Conservation (phyloP, 2,888 invertebrate species). For the Folsomia manolachei region DNA sequence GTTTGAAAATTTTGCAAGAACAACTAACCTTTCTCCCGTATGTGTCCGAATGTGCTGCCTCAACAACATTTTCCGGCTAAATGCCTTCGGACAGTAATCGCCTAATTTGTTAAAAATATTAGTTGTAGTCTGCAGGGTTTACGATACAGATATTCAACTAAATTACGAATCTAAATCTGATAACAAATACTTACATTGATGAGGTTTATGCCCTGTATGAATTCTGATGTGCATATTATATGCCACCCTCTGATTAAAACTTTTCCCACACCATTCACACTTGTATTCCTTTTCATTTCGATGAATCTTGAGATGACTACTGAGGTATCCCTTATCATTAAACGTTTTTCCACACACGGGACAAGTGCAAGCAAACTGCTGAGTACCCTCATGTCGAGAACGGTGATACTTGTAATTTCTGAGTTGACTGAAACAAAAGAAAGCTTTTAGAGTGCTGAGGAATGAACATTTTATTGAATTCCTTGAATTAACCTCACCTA, state of each 20-base stretch:
- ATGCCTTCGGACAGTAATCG: conserved; percentile 36
- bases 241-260: conserved; percentile 80
- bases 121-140: too few relatives aligned
- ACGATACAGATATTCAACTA: not conserved
- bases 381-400: conserved; percentile 76
- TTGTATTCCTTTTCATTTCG: conserved; percentile 60
- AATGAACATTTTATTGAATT: too few relatives aligned
- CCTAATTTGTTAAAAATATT: too few relatives aligned
- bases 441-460: too few relatives aligned
- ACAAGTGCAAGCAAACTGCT: conserved; percentile 71
- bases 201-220: conserved; percentile 47
- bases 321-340: conserved; percentile 70
- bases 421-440: conserved; percentile 79
- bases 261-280: conserved; percentile 72
- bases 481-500: too few relatives aligned
- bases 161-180: too few relatives aligned
- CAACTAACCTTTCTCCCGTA: conserved; percentile 55
- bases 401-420: conserved; percentile 79
- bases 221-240: conserved; percentile 75
- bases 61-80: conserved; percentile 75
- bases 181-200: conserved; percentile 36
- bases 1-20: too few relatives aligned
- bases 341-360: conserved; percentile 77
- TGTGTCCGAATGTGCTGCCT: conserved; percentile 80
- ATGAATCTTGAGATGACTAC: conserved; percentile 83